Conservation (phyloP, 30 jellyfish, hydroid and myxozoan species). For the Rhopilema esculentum region DNA sequence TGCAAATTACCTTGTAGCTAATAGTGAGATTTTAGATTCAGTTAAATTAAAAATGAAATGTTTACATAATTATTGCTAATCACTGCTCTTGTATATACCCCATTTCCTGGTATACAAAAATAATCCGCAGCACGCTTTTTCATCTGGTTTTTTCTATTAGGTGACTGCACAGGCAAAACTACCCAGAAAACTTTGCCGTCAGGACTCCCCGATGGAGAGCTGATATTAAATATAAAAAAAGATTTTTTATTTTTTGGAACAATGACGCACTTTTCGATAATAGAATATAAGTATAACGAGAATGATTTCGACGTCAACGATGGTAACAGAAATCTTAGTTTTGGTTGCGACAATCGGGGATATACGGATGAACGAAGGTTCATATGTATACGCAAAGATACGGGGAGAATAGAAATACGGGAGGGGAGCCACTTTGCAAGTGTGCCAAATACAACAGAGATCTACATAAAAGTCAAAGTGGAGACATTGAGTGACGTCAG, state of each 20-base stretch:
- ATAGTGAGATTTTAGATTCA: too few species aligned
- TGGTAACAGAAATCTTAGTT: not conserved
- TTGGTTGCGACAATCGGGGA: not conserved
- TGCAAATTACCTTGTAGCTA: too few species aligned
- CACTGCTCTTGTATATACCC: too few species aligned
- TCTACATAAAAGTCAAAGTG: not conserved
- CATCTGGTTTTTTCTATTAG: not conserved
- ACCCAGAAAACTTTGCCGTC: not conserved
- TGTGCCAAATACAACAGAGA: not conserved
- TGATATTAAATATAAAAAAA: not conserved
- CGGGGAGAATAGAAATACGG: constrained; percentile 1
- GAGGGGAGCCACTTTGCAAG: not conserved
- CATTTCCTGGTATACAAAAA: not conserved
- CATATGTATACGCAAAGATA: constrained; percentile 3
- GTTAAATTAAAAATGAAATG: too few species aligned
- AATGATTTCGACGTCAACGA: not conserved
- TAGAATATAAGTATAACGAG: not conserved
- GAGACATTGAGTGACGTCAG: not conserved
- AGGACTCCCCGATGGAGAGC: not conserved
- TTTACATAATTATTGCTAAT: too few species aligned
- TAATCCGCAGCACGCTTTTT: too few species aligned
- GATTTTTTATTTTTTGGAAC: not conserved
- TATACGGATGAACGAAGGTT: constrained; percentile 1
- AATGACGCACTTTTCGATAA: not conserved
- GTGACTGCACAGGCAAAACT: not conserved